Evolutionary conservation across 2,113 vertebrate species (phyloP).

Genomic region (Ornithorhynchus anatinus): DNA sequence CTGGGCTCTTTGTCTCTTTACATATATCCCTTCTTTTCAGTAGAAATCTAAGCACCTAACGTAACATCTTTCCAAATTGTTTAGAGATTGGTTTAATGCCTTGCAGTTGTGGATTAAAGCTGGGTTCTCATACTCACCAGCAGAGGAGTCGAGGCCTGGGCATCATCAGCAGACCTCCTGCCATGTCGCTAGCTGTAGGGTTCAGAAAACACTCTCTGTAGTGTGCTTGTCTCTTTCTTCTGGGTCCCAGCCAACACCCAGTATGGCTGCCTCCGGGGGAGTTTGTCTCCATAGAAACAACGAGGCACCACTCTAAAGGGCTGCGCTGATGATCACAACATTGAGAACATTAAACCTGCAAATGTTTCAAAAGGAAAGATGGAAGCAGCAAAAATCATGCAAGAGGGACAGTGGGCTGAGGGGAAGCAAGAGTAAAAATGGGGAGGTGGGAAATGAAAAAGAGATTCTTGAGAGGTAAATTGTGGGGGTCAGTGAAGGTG

Average conservation of each 20-base stretch:
- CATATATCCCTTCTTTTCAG: neutral
- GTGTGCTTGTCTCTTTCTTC: neutral
- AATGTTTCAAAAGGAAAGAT: slow-evolving; percentile 5
- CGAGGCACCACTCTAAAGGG: slow-evolving; percentile 20
- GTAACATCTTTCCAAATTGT: no score
- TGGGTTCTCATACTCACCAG: neutral
- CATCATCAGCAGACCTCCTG: neutral
- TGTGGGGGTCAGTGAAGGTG: slow-evolving; percentile 22
- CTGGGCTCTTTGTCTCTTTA: no score
- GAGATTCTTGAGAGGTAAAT: slow-evolving; percentile 24
- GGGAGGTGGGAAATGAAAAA: slow-evolving; percentile 6
- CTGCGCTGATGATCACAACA: neutral
- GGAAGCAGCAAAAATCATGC: neutral
- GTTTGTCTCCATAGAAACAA: slow-evolving; percentile 16
- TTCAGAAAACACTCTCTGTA: neutral
- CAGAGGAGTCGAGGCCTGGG: neutral
- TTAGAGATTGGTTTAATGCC: slow-evolving; percentile 9
- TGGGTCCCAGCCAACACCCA: neutral
- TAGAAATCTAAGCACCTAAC: slow-evolving; percentile 3
- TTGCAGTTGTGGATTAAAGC: slow-evolving; percentile 16
- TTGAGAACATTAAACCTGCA: slow-evolving; percentile 22
- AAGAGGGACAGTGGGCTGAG: slow-evolving; percentile 4
- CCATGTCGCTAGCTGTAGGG: neutral
- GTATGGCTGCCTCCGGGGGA: neutral
- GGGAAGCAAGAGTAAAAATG: neutral